These are phyloP conservation scores for Rhinopomastus cyanomelas DNA, from an alignment of 2,113 vertebrate genomes.

Conservation along the genomic window DNA sequence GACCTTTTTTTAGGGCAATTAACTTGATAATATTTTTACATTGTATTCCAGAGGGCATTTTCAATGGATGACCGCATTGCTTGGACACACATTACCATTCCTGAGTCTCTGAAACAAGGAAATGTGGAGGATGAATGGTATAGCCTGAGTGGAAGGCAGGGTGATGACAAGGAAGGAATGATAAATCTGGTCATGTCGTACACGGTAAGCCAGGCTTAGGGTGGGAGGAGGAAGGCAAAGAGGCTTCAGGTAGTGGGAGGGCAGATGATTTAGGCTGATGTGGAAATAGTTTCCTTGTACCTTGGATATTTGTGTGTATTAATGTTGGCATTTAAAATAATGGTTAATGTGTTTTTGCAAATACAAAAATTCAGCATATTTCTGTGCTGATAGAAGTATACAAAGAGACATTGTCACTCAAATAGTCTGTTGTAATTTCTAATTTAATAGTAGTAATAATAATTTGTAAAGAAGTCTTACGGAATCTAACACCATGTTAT, in stretches of 20 bases:
- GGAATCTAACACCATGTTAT: not conserved
- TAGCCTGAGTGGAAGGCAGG: constrained; percentile 93
- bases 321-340: not conserved
- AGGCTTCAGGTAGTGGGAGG: not conserved
- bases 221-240: not conserved
- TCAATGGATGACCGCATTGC: constrained; percentile 99
- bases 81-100: constrained; percentile 95
- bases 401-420: not conserved
- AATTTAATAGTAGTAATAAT: not conserved
- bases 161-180: constrained; percentile 98
- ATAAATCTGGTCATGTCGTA: constrained; percentile 98
- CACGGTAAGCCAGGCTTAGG: constrained; percentile 78
- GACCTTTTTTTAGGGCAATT: not conserved
- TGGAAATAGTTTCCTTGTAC: not conserved
- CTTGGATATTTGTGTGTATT: not conserved
- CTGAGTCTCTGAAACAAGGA: constrained; percentile 88
- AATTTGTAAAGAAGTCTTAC: not conserved
- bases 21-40: not conserved
- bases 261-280: not conserved
- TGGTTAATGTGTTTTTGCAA: not conserved
- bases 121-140: constrained; percentile 94
- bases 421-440: not conserved
- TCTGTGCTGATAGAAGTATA: not conserved
- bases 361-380: not conserved
- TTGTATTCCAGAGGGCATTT: constrained; percentile 85